Base-by-base conservation (phyloP, 2,797 vertebrate genomes). In the Acanthurus lineatus region DNA sequence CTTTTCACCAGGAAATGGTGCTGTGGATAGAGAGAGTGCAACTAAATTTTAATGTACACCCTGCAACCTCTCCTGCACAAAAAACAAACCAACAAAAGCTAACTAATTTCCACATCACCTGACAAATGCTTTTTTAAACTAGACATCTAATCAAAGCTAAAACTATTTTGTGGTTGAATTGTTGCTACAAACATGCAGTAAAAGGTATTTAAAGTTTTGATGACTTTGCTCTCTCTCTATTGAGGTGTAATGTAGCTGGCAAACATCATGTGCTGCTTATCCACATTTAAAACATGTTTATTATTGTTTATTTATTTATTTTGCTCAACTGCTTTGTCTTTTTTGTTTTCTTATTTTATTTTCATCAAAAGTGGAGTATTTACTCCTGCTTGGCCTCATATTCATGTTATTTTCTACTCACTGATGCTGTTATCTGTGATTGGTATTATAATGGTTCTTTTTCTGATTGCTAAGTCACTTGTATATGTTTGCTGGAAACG, bases 221-320 rank as follows among this genome's bases (percentile, higher is more conserved):
- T 57, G 60, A 22, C 22, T 48, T 53, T 53, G 72, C 68, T 85
- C 86, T 93, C 91, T 90, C 92, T 93, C 88, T 91, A 88, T 93
- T 81, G 66, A 89, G 86, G 79, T 86, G 95, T 96, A 96, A 95
- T 97, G 97, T 97, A 97, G 96, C 97, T 98, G 97, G 97, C 97
- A 97, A 49, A 96, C 96, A 96, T 96, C 92, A 87, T 93, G 93
- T 88, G 84, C 83, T 93, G 92, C 73, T 92, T 85, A 90, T 59
- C 91, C 95, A 96, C 96, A 89, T 90, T 91, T 80, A 60, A 90
- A 91, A 87, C 74, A 49, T 72, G 32, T 35, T 35, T 35, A 6
- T 35, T 35, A 35, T 35, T 35, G 32, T 35, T 35, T 35, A 6
- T 35, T 35, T 35, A 6, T 58, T 59, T 56, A 74, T 73, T 81